Base-by-base conservation (phyloP, 2,113 vertebrate genomes). In the Triplophysa dalaica region DNA sequence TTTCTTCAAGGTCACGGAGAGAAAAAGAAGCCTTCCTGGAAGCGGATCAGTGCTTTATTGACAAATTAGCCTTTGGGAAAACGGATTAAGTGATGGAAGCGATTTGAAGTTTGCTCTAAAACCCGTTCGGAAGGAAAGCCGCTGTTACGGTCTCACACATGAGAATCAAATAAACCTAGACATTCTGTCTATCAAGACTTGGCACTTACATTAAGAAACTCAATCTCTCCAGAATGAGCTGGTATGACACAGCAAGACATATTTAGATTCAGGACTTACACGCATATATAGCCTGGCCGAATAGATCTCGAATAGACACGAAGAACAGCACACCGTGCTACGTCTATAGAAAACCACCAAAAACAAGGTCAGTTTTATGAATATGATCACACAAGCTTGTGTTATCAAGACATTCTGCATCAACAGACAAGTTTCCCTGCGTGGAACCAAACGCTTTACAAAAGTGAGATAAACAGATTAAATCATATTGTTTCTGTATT, bases 1-100 rank as follows among this genome's bases (percentile, higher is more conserved):
- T 21, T 56, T 75, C 70, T 41, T 81, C 64, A 33, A 69, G 54
- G 81, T 67, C 62, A 54, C 33, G 29, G 26, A 68, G 45, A 60
- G 78, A 50, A 79, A 64, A 11, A 45, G 48, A 73, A 26, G 29
- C 54, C 50, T 66, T 73, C 38, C n/a, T 68, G 62, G 76, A 82
- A 82, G 16, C 7, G 14, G 14, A 58, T 41, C 63, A 78, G 17
- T 38, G 41, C 69, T 66, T 74, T 66, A 67, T 62, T 78, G 75
- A 82, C 50, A 22, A 64, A 66, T 68, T 56, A 63, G 65, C 24
- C 69, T 61, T 77, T 68, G 52, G 52, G 52, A 68, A 21, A 66
- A 60, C n/a, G 48, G 2, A 81, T 75, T 75, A 67, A 16, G 79
- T 24, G 41, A 33, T 33, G 29, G 29, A 61, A 43, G 19, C 41